These are phyloP conservation scores for Poeciliopsis turneri DNA, from an alignment of 2,797 vertebrate species.

Conservation along the genomic window DNA sequence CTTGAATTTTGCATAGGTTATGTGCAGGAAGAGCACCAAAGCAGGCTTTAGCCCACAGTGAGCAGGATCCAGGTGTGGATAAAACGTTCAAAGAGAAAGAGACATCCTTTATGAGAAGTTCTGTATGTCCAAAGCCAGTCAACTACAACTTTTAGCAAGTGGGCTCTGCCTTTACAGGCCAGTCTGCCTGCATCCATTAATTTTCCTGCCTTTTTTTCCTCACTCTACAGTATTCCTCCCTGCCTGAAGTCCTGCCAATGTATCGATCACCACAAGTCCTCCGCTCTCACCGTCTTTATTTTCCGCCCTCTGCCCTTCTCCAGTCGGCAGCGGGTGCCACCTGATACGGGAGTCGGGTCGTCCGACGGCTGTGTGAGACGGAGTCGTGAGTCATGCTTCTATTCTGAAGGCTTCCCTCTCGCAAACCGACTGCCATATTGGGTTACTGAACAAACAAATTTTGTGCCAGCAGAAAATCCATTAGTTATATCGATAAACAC, in stretches of 20 bases:
- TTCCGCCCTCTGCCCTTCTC: constrained; percentile 9
- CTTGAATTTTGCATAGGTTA: not conserved
- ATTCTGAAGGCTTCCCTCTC: constrained; percentile 76
- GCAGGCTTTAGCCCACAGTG: not conserved
- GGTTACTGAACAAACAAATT: constrained; percentile 81
- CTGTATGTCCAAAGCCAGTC: not conserved
- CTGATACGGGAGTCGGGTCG: constrained; percentile 76
- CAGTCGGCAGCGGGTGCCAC: constrained; percentile 34
- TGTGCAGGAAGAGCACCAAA: not conserved
- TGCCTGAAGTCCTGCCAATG: not conserved
- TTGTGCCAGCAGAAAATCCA: constrained; percentile 75
- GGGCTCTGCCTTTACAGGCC: not conserved
- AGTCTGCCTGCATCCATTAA: not conserved
- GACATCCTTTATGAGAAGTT: not conserved
- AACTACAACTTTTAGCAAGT: not conserved
- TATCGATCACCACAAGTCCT: constrained; percentile 47
- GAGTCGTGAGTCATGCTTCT: constrained; percentile 79
- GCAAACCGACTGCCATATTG: constrained; percentile 70
- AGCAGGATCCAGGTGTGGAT: not conserved
- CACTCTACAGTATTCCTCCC: constrained; percentile 1
- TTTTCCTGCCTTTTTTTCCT: constrained; percentile 12
- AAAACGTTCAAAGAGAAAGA: not conserved
- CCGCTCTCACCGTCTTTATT: not conserved
- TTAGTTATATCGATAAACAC: constrained; percentile 79
- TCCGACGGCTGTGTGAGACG: constrained; percentile 70